Percentiles rank a stretch among this genome's conserved stretches.
Conservation (phyloP, 2,888 invertebrate species). For the Drosophila melanosoma region DNA sequence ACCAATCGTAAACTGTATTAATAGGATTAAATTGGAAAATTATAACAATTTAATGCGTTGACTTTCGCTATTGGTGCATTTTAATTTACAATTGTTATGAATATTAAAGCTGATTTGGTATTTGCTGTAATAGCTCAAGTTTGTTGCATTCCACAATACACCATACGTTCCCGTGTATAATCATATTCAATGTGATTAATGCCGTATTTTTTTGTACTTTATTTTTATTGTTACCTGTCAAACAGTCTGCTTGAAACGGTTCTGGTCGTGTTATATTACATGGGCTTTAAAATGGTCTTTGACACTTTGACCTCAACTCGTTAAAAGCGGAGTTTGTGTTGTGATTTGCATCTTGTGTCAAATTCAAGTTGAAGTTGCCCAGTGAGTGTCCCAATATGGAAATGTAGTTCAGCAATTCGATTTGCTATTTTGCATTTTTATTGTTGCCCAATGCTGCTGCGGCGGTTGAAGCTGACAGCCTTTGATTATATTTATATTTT, state of each 20-base stretch:
- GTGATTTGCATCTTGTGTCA: conserved; percentile 68
- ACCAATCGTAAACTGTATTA: conserved; percentile 1
- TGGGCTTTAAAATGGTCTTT: conserved; percentile 44
- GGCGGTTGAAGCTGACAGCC: conserved; percentile 61
- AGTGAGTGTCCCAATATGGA: conserved; percentile 68
- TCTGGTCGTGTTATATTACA: conserved; percentile 30
- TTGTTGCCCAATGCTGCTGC: conserved; percentile 66
- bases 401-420: conserved; percentile 71
- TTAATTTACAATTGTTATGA: conserved; percentile 42
- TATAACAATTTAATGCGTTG: neutral
- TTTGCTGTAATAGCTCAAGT: conserved; percentile 45
- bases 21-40: neutral
- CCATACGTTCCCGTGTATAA: conserved; percentile 38
- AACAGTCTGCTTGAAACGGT: conserved; percentile 58
- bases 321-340: conserved; percentile 42
- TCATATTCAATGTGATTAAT: conserved; percentile 61
- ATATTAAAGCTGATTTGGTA: conserved; percentile 40
- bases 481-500: conserved; percentile 76
- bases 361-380: conserved; percentile 50
- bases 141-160: conserved; percentile 49
- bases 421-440: conserved; percentile 75
- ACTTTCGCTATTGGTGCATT: conserved; percentile 22
- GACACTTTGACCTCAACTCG: conserved; percentile 68
- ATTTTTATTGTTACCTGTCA: conserved; percentile 30
- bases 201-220: neutral